A percentile compares a stretch with the other conserved stretches of the same genome.
Conservation (phyloP, 2,113 vertebrate species). For the Jaculus jaculus region DNA sequence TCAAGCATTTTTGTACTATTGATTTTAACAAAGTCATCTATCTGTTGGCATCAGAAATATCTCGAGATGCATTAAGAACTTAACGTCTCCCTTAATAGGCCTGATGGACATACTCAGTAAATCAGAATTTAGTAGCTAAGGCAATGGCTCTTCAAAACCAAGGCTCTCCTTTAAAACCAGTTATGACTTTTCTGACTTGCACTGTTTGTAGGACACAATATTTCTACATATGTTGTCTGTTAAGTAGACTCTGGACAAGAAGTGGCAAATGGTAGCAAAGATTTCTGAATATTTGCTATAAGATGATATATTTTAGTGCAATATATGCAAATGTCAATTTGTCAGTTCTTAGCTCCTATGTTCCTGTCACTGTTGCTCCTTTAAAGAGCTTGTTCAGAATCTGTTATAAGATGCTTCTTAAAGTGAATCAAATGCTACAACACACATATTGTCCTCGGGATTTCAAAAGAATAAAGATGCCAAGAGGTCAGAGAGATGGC, state of each 20-base stretch:
- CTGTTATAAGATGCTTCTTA: not conserved
- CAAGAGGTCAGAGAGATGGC: no score
- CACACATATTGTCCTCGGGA: not conserved
- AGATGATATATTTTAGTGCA: not conserved
- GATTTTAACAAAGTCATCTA: slow-evolving; percentile 11
- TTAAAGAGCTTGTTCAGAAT: not conserved
- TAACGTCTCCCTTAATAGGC: not conserved
- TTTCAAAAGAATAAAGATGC: not conserved
- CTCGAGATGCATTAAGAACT: not conserved
- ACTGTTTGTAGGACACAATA: not conserved
- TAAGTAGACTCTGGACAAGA: not conserved
- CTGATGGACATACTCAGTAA: not conserved
- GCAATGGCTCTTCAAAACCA: not conserved
- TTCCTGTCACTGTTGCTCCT: not conserved
- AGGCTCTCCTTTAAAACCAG: not conserved
- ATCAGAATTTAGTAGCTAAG: not conserved
- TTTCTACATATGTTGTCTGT: not conserved
- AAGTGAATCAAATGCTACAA: slow-evolving; percentile 9
- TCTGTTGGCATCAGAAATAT: not conserved
- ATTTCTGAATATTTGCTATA: not conserved
- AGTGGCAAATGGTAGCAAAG: not conserved
- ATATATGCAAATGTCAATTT: not conserved
- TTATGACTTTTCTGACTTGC: not conserved
- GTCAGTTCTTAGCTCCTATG: not conserved
- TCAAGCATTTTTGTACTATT: not conserved